Evolutionary conservation across 2,113 vertebrate species (phyloP), one percentile per base, ranked within the genome.

Genomic region (Boleophthalmus pectinirostris): DNA sequence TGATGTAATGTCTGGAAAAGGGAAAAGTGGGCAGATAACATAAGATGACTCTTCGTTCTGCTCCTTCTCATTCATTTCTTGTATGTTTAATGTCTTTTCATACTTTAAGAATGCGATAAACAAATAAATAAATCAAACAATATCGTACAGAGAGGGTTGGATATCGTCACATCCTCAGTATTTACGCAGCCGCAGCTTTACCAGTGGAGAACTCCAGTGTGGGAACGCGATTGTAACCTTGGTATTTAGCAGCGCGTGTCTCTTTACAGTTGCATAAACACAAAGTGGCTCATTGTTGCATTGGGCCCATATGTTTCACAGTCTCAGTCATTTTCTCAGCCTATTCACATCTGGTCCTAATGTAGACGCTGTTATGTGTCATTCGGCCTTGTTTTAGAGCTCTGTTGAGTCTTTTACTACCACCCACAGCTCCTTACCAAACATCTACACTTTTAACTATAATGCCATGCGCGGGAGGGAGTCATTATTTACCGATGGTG

Each of bases 341-440:
- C 77, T 78, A 85, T 83, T 47, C 89, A 90, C 89, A 91, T 91
- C 89, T 91, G 90, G 88, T 90, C 83, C 79, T 90, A 90, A 91
- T 90, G 85, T 81, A 77, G 82, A 72, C 70, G 43, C 51, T 75
- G 69, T 73, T 25, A 65, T 66, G 64, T 75, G 66, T 53, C 72
- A 66, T 75, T 68, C 73, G 84, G 82, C 88, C 87, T 88, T 88
- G 84, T 84, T 78, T 81, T 81, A 68, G 81, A 87, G 77, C 81
- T 77, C 72, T 92, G 86, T 92, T 90, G 89, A 91, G 87, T 87
- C 82, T 90, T 90, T 90, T 87, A 90, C 79, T 81, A 80, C 87
- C 82, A 83, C 84, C 88, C 86, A 87, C 82, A 51, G 71, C 78
- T 83, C 85, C 71, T 87, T 76, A 83, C 69, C 81, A 72, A 73